Percentiles rank a stretch among this genome's conserved stretches.
Conservation (phyloP, 2,888 invertebrate genomes). For the Lasioglossum morio region DNA sequence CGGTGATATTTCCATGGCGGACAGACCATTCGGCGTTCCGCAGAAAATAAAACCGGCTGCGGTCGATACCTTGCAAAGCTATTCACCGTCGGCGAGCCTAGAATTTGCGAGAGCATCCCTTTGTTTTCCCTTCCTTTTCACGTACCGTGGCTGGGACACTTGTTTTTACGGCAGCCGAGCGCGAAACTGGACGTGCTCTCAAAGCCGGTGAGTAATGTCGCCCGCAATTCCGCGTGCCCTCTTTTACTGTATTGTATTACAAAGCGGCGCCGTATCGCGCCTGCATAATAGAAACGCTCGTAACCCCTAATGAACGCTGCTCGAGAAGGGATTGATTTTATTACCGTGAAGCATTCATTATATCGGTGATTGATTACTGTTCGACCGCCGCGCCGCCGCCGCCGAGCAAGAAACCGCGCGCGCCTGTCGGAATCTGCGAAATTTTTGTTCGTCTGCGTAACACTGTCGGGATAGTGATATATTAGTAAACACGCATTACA, state of each 20-base stretch:
- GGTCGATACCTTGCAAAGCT: constrained; percentile 50
- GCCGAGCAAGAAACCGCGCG: not conserved
- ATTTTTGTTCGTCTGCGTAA: too few relatives aligned
- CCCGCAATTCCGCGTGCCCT: constrained; percentile 69
- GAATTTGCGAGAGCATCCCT: constrained; percentile 58
- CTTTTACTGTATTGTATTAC: constrained; percentile 50
- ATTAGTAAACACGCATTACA: not conserved
- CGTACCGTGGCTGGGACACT: constrained; percentile 49
- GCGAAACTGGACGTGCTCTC: constrained; percentile 70
- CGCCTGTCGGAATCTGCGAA: not conserved
- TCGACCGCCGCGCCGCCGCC: not conserved
- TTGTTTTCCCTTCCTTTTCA: constrained; percentile 62
- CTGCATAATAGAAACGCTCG: constrained; percentile 54
- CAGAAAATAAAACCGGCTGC: constrained; percentile 46
- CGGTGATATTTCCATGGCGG: constrained; percentile 34
- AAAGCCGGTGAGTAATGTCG: constrained; percentile 76
- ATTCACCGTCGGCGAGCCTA: constrained; percentile 44
- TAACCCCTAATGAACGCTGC: constrained; percentile 37
- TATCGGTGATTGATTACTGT: not conserved
- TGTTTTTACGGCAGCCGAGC: constrained; percentile 66
- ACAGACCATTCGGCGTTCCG: not conserved
- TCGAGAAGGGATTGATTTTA: constrained; percentile 32
- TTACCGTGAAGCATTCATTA: not conserved
- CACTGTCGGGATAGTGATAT: too few relatives aligned
- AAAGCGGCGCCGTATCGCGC: constrained; percentile 32